Conservation (phyloP, 2,113 vertebrate genomes). For the Cacatua alba region DNA sequence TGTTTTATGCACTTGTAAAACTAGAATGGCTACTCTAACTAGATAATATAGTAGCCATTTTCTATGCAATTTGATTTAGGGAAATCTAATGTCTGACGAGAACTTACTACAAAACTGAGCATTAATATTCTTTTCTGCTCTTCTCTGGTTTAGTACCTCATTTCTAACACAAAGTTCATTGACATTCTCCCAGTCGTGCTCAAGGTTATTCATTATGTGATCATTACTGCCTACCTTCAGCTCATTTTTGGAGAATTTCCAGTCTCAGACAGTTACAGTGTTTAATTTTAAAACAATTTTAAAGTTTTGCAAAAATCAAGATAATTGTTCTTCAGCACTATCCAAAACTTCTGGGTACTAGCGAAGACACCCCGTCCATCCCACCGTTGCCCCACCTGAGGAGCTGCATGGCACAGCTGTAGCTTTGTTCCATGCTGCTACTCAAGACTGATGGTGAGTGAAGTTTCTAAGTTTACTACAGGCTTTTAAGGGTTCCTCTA, state of each 20-base stretch:
- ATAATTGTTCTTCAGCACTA: neutral
- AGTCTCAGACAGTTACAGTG: neutral
- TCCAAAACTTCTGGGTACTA: neutral
- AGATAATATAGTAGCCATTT: neutral
- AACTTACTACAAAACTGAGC: neutral
- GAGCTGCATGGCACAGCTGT: neutral
- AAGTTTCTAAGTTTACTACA: neutral
- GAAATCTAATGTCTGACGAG: neutral
- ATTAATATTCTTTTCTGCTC: neutral
- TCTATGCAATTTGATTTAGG: neutral
- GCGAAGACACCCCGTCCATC: neutral
- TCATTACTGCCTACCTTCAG: neutral
- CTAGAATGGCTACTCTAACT: conserved; percentile 2
- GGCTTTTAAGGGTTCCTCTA: neutral
- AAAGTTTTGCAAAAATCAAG: neutral
- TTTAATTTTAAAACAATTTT: neutral
- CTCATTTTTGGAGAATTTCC: neutral
- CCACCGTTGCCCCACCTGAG: neutral
- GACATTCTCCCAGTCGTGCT: neutral
- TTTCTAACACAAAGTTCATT: neutral
- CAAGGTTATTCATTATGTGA: neutral
- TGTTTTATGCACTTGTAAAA: conserved; percentile 47
- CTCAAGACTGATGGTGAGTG: neutral
- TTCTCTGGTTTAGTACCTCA: neutral
- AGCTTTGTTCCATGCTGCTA: neutral